phyloP scores from a whole-genome alignment of 2,797 vertebrate genomes.

The Caiman crocodilus region DNA sequence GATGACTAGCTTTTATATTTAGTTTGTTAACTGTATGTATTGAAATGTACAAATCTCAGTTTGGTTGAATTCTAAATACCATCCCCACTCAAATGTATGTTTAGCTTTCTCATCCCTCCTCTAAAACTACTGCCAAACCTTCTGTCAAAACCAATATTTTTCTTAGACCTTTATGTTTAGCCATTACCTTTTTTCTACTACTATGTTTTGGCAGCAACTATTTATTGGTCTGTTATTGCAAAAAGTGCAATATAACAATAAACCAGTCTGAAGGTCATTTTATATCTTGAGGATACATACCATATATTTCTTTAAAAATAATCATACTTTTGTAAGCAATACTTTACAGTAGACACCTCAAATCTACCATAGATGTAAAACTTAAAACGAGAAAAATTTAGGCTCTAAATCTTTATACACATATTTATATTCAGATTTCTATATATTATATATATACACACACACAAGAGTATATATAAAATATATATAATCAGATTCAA shows the following conservation, averaged over 20 bases:
- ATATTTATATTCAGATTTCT: slow-evolving; percentile 85
- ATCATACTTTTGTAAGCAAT: slow-evolving; percentile 88
- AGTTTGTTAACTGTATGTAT: slow-evolving; percentile 54
- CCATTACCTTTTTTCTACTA: slow-evolving; percentile 76
- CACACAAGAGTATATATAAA: slow-evolving; percentile 88
- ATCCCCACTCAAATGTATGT: slow-evolving; percentile 60
- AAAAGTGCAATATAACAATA: slow-evolving; percentile 86
- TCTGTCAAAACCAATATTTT: slow-evolving; percentile 62
- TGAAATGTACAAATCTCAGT: slow-evolving; percentile 76
- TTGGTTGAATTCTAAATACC: slow-evolving; percentile 79
- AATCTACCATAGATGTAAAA: slow-evolving; percentile 89
- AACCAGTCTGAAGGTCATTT: slow-evolving; percentile 86
- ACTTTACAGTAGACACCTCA: slow-evolving; percentile 89
- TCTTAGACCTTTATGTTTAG: slow-evolving; percentile 71
- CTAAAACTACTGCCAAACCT: slow-evolving; percentile 71
- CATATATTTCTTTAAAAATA: slow-evolving; percentile 89
- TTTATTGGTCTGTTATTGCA: slow-evolving; percentile 86
- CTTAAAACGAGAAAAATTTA: slow-evolving; percentile 87
- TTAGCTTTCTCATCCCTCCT: slow-evolving; percentile 49
- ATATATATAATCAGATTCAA: slow-evolving; percentile 88
- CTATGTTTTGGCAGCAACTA: slow-evolving; percentile 83
- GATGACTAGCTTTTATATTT: slow-evolving; percentile 52
- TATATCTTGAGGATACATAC: slow-evolving; percentile 86
- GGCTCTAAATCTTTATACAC: slow-evolving; percentile 86
- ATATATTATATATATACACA: slow-evolving; percentile 87